A percentile compares a stretch with the other conserved stretches of the same genome.
Conservation (phyloP, 2,888 invertebrate species). For the Xylota sylvarum region DNA sequence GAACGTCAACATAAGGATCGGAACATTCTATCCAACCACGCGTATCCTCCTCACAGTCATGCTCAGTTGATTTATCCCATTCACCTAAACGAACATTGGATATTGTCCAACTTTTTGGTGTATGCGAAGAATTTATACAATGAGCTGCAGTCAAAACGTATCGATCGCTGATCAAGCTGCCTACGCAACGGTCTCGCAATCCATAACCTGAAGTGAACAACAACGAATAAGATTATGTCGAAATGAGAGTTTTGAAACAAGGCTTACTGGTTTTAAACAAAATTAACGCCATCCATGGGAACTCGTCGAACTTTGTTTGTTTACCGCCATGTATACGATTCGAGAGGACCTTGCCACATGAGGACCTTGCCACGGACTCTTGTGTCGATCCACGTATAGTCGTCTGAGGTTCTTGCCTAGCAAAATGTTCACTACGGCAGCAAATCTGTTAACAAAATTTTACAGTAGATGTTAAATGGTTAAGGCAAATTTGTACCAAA, state of each 20-base stretch:
- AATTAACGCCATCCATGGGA: slow-evolving; percentile 86
- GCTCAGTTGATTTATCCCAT: slow-evolving; percentile 81
- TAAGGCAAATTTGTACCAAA: slow-evolving; percentile 85
- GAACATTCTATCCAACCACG: slow-evolving; percentile 86
- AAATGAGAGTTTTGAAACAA: too few species aligned
- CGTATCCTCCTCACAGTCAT: slow-evolving; percentile 80
- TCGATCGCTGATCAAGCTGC: slow-evolving; percentile 87
- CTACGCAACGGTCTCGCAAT: slow-evolving; percentile 89
- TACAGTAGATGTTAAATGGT: background rate
- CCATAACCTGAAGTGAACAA: slow-evolving; percentile 79
- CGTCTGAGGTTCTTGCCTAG: background rate
- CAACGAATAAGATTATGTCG: background rate
- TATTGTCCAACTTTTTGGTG: slow-evolving; percentile 87
- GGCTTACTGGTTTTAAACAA: slow-evolving; percentile 85
- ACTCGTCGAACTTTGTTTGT: slow-evolving; percentile 87
- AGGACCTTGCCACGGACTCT: slow-evolving; percentile 82
- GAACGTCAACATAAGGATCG: slow-evolving; percentile 86
- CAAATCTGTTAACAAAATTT: slow-evolving; percentile 5
- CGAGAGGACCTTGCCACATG: slow-evolving; percentile 86
- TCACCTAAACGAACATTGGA: slow-evolving; percentile 83
- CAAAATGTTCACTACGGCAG: background rate
- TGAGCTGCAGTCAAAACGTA: slow-evolving; percentile 92
- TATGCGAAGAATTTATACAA: slow-evolving; percentile 88
- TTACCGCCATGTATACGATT: slow-evolving; percentile 88
- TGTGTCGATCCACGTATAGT: slow-evolving; percentile 82